A percentile compares a stretch with the other conserved stretches of the same genome.
phyloP scores from a whole-genome alignment of 2,797 vertebrate genomes.

The Hemitrygon akajei region DNA sequence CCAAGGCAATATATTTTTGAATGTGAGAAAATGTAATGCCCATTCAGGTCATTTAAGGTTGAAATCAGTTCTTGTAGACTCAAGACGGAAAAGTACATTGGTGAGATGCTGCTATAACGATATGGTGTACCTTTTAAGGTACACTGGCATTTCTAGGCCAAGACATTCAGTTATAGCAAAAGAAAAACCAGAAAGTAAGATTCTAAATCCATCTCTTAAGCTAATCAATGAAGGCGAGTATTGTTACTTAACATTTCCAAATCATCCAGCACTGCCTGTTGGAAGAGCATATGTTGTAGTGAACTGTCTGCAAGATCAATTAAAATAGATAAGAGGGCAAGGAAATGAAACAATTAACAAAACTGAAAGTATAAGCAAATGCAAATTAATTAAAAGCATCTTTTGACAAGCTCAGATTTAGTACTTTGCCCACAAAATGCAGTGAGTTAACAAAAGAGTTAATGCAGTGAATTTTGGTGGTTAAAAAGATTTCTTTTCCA shows the following conservation, averaged over 20 bases:
- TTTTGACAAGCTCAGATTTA: slow-evolving; percentile 4
- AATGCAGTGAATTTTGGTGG: background rate
- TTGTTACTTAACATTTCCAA: background rate
- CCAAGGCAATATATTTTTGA: too few relatives aligned
- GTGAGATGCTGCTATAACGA: too few relatives aligned
- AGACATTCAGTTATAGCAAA: too few relatives aligned
- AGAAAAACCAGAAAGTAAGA: background rate
- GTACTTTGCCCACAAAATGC: background rate
- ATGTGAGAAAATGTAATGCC: too few relatives aligned
- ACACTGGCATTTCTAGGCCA: too few relatives aligned
- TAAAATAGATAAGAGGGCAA: background rate
- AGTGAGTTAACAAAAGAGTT: slow-evolving; percentile 2
- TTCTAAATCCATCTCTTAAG: background rate
- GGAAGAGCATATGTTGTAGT: slow-evolving; percentile 12
- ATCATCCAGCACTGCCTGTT: background rate
- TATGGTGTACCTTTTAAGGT: too few relatives aligned
- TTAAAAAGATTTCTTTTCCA: slow-evolving; percentile 17
- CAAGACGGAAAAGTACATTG: too few relatives aligned
- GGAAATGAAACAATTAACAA: background rate
- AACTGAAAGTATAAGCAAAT: background rate
- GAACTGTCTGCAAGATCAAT: background rate
- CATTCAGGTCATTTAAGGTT: too few relatives aligned
- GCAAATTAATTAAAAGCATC: background rate
- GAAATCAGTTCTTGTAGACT: too few relatives aligned
- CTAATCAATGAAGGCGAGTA: background rate